Base-by-base conservation (phyloP, 2,888 invertebrate species). In the Nemurella pictetii region DNA sequence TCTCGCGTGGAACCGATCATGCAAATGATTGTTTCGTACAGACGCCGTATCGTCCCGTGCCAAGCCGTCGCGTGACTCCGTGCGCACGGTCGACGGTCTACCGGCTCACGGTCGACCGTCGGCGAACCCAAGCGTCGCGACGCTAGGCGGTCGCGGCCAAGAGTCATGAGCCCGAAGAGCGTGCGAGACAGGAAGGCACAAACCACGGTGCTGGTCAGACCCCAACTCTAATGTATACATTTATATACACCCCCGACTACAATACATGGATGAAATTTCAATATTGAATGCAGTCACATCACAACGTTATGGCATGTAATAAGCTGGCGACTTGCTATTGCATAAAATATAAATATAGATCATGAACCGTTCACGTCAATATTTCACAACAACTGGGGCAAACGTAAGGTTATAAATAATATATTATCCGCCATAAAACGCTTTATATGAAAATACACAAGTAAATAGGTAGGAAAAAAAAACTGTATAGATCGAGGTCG, bases 21-120 rank as follows among this genome's bases (percentile, higher is more conserved):
- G 75, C 75, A 75, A 75, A 15, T 75, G 75, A 75, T 28, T 26
- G 75, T 75, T 27, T 27, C 75, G 75, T 75, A 28, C 26, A 27
- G 26, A 7, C 75, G 20, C 28, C 75, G 75, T 75, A 75, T 75
- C 75, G 75, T 75, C 75, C 75, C 75, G 75, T 75, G 75, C 75
- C 75, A 75, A 26, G 25, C 75, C 75, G 9, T 75, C 28, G 75
- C 75, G 75, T 75, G 75, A 26, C n/a, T n/a, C n/a, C n/a, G n/a
- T n/a, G n/a, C n/a, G n/a, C n/a, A n/a, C n/a, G n/a, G n/a, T n/a
- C 75, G 26, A 27, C 75, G 27, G 9, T 15, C 55, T 36, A 7
- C 55, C 55, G 55, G 9, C 55, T n/a, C n/a, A n/a, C 55, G 15
- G 20, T 20, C 55, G 75, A 26, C 75, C n/a, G 9, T 55, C 20